Evolutionary conservation across 2,888 invertebrate species (phyloP).

Genomic region (Colostygia pectinataria): DNA sequence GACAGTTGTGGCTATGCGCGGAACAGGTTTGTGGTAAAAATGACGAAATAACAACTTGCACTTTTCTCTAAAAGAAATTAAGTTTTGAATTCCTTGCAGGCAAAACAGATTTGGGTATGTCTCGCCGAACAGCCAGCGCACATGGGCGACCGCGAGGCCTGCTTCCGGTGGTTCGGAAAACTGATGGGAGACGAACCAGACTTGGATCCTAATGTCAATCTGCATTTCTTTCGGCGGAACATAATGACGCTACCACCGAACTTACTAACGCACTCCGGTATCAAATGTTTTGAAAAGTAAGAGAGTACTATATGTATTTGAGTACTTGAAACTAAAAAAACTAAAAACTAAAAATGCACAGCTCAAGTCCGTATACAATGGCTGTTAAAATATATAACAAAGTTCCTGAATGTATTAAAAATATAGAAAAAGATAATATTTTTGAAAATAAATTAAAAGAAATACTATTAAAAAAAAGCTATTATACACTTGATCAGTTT

Average conservation of each 20-base stretch:
- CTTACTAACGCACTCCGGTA: conserved; percentile 96
- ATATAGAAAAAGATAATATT: too few relatives aligned
- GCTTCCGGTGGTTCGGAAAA: conserved; percentile 99
- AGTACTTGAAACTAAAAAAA: too few relatives aligned
- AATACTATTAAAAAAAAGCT: too few relatives aligned
- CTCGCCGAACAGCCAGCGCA: conserved; percentile 97
- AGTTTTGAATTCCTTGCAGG: conserved; percentile 64
- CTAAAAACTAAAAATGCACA: too few relatives aligned
- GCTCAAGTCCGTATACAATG: too few relatives aligned
- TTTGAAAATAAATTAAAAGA: too few relatives aligned
- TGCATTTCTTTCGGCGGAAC: conserved; percentile 97
- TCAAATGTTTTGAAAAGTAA: conserved; percentile 91
- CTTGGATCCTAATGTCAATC: conserved; percentile 96
- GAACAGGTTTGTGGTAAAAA: conserved; percentile 85
- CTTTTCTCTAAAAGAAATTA: conserved; percentile 11
- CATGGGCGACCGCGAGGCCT: conserved; percentile 95
- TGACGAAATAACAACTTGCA: neutral
- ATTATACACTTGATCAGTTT: too few relatives aligned
- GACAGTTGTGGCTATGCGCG: conserved; percentile 97
- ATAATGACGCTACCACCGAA: conserved; percentile 95
- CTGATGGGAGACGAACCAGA: conserved; percentile 98
- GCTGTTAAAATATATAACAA: too few relatives aligned
- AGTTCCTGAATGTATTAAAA: too few relatives aligned
- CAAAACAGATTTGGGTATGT: conserved; percentile 98
- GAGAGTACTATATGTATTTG: conserved; percentile 79